Evolutionary conservation across 2,888 invertebrate genomes (phyloP), one percentile per base, ranked within the genome.

Genomic region (Caenorhabditis sp.): DNA sequence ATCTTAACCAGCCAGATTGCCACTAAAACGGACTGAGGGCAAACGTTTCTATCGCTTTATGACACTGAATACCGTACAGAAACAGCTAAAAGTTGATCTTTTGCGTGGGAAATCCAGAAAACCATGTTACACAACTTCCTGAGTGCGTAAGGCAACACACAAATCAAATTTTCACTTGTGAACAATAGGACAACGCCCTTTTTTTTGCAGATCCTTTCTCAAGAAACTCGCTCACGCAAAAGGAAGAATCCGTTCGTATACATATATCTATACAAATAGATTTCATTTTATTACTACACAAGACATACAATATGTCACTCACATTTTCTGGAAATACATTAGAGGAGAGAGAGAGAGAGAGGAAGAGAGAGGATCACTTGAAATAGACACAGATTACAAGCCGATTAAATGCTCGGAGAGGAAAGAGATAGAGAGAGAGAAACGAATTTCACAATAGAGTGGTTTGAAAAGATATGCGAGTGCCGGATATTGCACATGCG

Each of bases 171-270:
- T 59, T 45, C 32, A 59, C 35, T 26, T 53, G 59, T 15, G 70
- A 70, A 70, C 70, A 70, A 59, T 70, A 70, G 70, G 70, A 30
- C 59, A 30, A 37, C 70, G 70, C 39, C 52, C 70, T 70, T 59
- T 68, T 55, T 55, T 48, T 20, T 26, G 17, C 24, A n/a, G 13
- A 20, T 37, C 48, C 48, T 13, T 35, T 32, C 11, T 22, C 26
- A 35, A 46, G 30, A 22, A 27, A 22, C 27, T 43, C 17, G 37
- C 39, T 50, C 35, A 22, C 22, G 52, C 30, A 13, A 24, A 46
- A 15, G 22, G 26, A 17, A 13, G 13, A 20, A 24, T 22, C 9
- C 26, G 13, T 48, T 48, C 37, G 13, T 37, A 20, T 8, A 43
- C 27, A 13, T 9, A 11, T n/a, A n/a, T n/a, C n/a, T n/a, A 30